These are phyloP conservation scores for Torymus auratus DNA, from an alignment of 2,888 invertebrate genomes.

Conservation along the genomic window DNA sequence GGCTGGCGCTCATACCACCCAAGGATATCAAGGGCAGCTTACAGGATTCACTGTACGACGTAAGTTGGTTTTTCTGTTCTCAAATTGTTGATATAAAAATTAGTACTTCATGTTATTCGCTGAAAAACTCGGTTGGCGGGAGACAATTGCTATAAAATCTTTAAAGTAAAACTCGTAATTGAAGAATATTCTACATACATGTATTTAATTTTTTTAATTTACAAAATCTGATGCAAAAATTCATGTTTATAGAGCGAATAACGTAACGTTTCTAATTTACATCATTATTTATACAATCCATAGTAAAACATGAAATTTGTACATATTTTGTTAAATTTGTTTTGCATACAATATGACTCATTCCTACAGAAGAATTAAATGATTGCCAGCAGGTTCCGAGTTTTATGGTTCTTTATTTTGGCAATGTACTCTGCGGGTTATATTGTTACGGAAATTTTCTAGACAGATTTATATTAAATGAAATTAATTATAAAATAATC, in stretches of 20 bases:
- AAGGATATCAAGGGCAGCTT: constrained; percentile 70
- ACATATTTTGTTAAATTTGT: not conserved
- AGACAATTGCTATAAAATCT: too few relatives aligned
- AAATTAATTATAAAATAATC: too few relatives aligned
- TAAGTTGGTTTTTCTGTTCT: constrained; percentile 56
- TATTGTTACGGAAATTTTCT: too few relatives aligned
- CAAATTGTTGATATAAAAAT: not conserved
- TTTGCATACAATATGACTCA: too few relatives aligned
- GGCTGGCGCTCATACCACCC: constrained; percentile 72
- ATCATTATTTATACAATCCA: not conserved
- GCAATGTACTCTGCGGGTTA: too few relatives aligned
- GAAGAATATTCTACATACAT: not conserved
- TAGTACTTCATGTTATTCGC: too few relatives aligned
- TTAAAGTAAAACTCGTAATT: too few relatives aligned
- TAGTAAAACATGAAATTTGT: constrained; percentile 9
- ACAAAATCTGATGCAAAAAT: constrained; percentile 40
- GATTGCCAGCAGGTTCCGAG: too few relatives aligned
- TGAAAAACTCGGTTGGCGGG: too few relatives aligned
- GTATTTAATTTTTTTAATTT: constrained; percentile 13
- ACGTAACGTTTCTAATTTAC: constrained; percentile 3
- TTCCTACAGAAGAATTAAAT: too few relatives aligned
- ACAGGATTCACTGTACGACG: constrained; percentile 71
- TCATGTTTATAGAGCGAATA: not conserved
- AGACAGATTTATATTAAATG: too few relatives aligned
- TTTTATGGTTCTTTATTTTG: too few relatives aligned